Conservation (phyloP, 2,113 vertebrate genomes). For the Anarrhichthys ocellatus region DNA sequence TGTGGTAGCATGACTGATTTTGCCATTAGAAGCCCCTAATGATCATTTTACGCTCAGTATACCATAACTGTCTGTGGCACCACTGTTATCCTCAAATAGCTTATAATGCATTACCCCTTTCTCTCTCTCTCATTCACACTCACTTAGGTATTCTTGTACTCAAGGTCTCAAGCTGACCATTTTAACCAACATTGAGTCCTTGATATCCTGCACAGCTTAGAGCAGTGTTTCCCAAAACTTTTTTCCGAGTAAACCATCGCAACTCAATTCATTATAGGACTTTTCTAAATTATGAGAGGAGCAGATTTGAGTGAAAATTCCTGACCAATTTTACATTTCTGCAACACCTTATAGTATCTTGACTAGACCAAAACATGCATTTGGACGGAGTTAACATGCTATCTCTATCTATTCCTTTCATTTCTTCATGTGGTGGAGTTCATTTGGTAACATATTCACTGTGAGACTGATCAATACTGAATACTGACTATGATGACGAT, state of each 20-base stretch:
- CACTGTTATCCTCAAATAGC: conserved; percentile 61
- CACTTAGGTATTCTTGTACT: background rate
- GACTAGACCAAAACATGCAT: background rate
- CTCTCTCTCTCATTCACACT: conserved; percentile 13
- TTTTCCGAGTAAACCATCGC: background rate
- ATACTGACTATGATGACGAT: background rate
- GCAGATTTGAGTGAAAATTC: background rate
- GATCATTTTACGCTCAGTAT: conserved; percentile 70
- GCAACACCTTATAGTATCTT: background rate
- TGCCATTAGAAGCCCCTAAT: conserved; percentile 68
- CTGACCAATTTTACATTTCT: background rate
- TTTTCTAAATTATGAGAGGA: background rate
- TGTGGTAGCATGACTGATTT: conserved; percentile 69
- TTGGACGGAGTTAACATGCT: background rate
- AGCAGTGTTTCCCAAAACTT: background rate
- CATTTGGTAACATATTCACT: background rate
- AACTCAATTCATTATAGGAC: background rate
- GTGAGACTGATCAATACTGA: background rate
- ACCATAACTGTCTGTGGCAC: conserved; percentile 55
- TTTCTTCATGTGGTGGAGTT: background rate
- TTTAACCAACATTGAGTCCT: conserved; percentile 34
- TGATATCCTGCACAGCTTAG: conserved; percentile 24
- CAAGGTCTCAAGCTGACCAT: conserved; percentile 44
- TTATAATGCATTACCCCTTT: conserved; percentile 27
- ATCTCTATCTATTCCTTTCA: background rate